A percentile compares a stretch with the other conserved stretches of the same genome.
Conservation (phyloP, 2,797 vertebrate genomes). For the Parotocinclus haroldoi region DNA sequence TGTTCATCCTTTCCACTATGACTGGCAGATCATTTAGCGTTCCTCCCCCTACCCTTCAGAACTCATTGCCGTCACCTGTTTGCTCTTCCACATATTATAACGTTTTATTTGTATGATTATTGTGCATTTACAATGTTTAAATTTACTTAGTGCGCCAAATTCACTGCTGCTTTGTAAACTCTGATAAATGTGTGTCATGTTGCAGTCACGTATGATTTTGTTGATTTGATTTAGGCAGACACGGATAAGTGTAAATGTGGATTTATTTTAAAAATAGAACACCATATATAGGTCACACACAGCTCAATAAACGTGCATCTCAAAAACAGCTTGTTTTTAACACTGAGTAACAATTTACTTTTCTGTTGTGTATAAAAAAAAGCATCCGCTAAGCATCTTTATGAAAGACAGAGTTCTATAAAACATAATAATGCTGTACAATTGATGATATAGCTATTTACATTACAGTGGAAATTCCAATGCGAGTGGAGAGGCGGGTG, state of each 20-base stretch:
- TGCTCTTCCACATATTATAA: too few species aligned
- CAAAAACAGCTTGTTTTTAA: slow-evolving; percentile 22
- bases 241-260: background rate
- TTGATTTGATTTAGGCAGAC: too few species aligned
- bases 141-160: too few species aligned
- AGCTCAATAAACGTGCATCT: slow-evolving; percentile 32
- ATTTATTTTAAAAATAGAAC: slow-evolving; percentile 20
- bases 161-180: too few species aligned
- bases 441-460: slow-evolving; percentile 37
- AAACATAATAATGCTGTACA: slow-evolving; percentile 38
- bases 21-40: too few species aligned
- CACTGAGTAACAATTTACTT: background rate
- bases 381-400: slow-evolving; percentile 1
- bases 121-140: too few species aligned
- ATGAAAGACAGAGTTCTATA: slow-evolving; percentile 23
- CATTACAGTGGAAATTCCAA: slow-evolving; percentile 25
- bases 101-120: too few species aligned
- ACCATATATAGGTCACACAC: slow-evolving; percentile 6
- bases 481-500: background rate
- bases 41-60: too few species aligned
- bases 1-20: too few species aligned
- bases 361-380: slow-evolving; percentile 16
- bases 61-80: too few species aligned
- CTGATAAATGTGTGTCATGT: too few species aligned
- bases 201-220: too few species aligned